phyloP scores from a whole-genome alignment of 2,113 vertebrate species.

The Morphnarchus princeps region DNA sequence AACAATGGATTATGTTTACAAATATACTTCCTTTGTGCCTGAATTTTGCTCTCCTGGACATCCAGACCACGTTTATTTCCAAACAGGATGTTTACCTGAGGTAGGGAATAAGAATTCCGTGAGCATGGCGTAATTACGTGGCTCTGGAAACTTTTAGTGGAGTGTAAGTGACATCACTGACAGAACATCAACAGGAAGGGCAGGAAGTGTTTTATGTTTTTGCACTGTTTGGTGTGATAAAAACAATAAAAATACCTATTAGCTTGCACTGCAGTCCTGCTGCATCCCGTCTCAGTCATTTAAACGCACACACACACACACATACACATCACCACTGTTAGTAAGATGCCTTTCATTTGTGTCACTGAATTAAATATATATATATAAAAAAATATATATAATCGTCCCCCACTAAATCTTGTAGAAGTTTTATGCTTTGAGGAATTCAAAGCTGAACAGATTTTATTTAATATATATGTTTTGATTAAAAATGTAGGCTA shows the following conservation, averaged over 20 bases:
- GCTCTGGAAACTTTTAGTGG: constrained; percentile 69
- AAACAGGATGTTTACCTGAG: constrained; percentile 74
- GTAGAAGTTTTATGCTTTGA: neutral
- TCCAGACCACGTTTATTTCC: constrained; percentile 58
- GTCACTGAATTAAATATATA: neutral
- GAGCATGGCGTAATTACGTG: constrained; percentile 59
- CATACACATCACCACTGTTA: neutral
- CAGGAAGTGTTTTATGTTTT: constrained; percentile 72
- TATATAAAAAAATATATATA: neutral
- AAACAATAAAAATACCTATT: constrained; percentile 64
- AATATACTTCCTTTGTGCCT: constrained; percentile 61
- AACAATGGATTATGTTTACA: constrained; percentile 64
- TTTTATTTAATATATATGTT: neutral
- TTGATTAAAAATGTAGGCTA: neutral
- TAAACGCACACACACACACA: neutral
- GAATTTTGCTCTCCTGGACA: constrained; percentile 56
- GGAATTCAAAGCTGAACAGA: neutral
- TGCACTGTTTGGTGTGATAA: constrained; percentile 65
- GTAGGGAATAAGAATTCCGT: constrained; percentile 67
- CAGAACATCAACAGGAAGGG: constrained; percentile 71
- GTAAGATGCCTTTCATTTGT: neutral
- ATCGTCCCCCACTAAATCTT: neutral
- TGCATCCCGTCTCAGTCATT: constrained; percentile 27
- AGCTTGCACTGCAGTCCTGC: neutral
- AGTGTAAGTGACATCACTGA: constrained; percentile 69